Evolutionary conservation across 2,113 vertebrate species (phyloP), one percentile per base, ranked within the genome.

Genomic region (Halcyon senegalensis): DNA sequence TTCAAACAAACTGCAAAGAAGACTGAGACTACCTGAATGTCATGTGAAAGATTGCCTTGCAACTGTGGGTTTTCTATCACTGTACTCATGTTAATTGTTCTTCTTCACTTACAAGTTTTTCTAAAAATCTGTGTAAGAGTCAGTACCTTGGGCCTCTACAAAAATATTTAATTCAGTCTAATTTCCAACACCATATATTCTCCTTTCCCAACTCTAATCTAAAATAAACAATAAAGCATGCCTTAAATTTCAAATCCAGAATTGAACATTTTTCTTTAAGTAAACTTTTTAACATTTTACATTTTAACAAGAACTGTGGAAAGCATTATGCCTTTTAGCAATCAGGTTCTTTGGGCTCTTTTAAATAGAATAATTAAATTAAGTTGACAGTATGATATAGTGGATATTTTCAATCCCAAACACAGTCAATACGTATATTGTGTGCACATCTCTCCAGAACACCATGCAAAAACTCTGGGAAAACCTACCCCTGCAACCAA

Each of bases 1-100:
- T 95, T 93, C 60, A 96, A 55, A 87, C 17, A 93, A 90, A 73
- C 17, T 53, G 59, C 69, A 85, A 83, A 75, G 81, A 66, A 82
- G 30, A 93, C 27, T 17, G 25, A 87, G 12, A 60, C 19, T 72
- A 37, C 30, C 37, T 67, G 81, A 94, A 62, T 69, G 5, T 58
- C 31, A 53, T 80, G 16, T 48, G 46, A 51, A 84, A 93, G n/a
- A 28, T 3, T 93, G 68, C 33, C 89, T 94, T 69, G 37, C 2
- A 46, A 18, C 24, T 44, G 60, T 67, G 37, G 28, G 24, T 73
- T 95, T 59, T 64, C 72, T 82, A 24, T 37, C 17, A 48, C 53
- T 66, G 16, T 44, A 51, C 3, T 70, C 10, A 17, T 10, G 18
- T 20, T 48, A 16, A n/a, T 72, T 86, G 9, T 58, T 62, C 20